Conservation (phyloP, 1,140 invertebrate genomes). For the Pollicipes pollicipes region DNA sequence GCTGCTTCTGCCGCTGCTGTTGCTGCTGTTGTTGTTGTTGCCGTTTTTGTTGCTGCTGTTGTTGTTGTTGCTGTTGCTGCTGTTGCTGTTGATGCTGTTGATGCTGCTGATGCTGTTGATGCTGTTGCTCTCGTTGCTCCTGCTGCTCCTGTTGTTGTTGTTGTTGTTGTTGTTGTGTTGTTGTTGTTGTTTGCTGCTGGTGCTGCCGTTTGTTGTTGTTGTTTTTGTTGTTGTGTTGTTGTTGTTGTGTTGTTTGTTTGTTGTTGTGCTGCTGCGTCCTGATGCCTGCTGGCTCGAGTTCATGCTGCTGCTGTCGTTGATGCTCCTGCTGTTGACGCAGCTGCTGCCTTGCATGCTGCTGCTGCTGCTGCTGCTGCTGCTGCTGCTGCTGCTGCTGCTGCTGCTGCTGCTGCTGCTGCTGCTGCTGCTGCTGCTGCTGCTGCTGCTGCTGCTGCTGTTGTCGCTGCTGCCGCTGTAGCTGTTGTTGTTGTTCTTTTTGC, state of each 20-base stretch:
- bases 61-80: conserved; percentile 10
- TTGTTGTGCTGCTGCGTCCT: too few species aligned
- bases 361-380: conserved; percentile 12
- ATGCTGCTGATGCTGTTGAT: conserved; percentile 5
- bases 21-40: conserved; percentile 14
- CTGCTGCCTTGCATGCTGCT: conserved; percentile 12
- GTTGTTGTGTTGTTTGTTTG: too few species aligned
- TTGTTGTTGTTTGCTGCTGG: too few species aligned
- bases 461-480: conserved; percentile 2
- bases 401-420: conserved; percentile 10
- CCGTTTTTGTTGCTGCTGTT: conserved; percentile 10
- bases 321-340: conserved; percentile 11
- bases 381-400: conserved; percentile 12
- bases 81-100: background rate
- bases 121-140: background rate
- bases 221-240: too few species aligned
- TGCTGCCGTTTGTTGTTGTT: too few species aligned
- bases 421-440: conserved; percentile 3
- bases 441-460: conserved; percentile 6
- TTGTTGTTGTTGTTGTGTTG: too few species aligned
- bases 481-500: conserved; percentile 9
- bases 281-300: background rate
- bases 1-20: conserved; percentile 13
- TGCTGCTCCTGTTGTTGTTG: conserved; percentile 4
- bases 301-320: conserved; percentile 9